These are phyloP conservation scores for Epizoanthus scotinus DNA, from an alignment of 92 coral and sea anemone genomes.

Conservation along the genomic window DNA sequence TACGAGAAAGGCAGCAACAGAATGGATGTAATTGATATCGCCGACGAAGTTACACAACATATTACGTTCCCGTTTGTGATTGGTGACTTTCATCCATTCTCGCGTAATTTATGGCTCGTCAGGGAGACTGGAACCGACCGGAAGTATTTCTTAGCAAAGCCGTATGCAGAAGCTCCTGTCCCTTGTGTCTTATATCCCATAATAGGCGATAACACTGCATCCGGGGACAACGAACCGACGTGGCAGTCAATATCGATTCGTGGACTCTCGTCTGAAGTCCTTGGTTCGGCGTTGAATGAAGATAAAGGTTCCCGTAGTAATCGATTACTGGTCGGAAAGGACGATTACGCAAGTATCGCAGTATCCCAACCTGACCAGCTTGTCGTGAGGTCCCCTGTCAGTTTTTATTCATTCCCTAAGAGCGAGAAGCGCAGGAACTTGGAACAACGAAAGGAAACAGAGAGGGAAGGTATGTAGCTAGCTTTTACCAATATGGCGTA, in stretches of 20 bases:
- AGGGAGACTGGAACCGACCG: constrained; percentile 94
- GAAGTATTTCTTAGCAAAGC: constrained; percentile 82
- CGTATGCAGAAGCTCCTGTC: constrained; percentile 84
- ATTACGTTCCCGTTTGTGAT: constrained; percentile 96
- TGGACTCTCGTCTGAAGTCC: constrained; percentile 62
- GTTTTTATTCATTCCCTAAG: constrained; percentile 74
- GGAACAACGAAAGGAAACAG: neutral
- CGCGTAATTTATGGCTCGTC: constrained; percentile 92
- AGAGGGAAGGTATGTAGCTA: constrained; percentile 22
- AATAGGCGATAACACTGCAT: constrained; percentile 47
- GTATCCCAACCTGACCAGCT: constrained; percentile 82
- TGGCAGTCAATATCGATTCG: constrained; percentile 86
- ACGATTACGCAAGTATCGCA: constrained; percentile 80
- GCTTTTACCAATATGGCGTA: neutral
- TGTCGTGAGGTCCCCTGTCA: constrained; percentile 77
- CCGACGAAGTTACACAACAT: constrained; percentile 63
- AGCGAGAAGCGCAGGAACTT: constrained; percentile 12
- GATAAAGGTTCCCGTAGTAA: constrained; percentile 75
- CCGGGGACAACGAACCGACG: constrained; percentile 41
- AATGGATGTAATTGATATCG: constrained; percentile 79
- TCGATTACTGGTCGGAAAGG: constrained; percentile 77
- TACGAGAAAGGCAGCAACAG: constrained; percentile 84
- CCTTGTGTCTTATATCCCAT: constrained; percentile 89
- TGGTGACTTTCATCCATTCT: constrained; percentile 88
- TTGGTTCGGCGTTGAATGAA: constrained; percentile 63